Base-by-base conservation (phyloP, 1,140 invertebrate genomes). In the Heterodera schachtii region DNA sequence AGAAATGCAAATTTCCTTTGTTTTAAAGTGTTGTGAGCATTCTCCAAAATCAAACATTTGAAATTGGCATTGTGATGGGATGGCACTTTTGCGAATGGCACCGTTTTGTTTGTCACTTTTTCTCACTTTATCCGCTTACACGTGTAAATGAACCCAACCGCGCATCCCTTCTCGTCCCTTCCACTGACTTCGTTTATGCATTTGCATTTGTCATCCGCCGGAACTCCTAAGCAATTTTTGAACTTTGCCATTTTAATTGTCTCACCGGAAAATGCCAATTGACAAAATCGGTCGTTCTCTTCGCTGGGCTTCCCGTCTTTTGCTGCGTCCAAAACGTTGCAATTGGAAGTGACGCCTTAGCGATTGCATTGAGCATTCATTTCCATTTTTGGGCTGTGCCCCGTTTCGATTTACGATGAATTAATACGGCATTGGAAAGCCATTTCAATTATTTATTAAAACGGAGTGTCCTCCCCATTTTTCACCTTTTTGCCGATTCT, bases 91-190 rank as follows among this genome's bases (percentile, higher is more conserved):
- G 31, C 31, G 49, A 52, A 52, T 52, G 49, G 49, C 49, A 52
- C 11, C 6, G 49, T 11, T 52, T 52, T 52, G 49, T 8, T 52
- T 6, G 49, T 52, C 11, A 0, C 57, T 64, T 13, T n/a, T 64
- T 13, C 57, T 64, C 16, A 64, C 13, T 64, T 64, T 64, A 64
- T 19, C 19, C 75, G 31, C 47, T n/a, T 19, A 64, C 86, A 87
- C 8, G 85, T 89, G 79, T 88, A 87, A 46, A 87, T 69, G 76
- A 87, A 87, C 21, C 86, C 86, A 31, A 78, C 85, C 16, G 86
- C 86, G 78, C 86, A 87, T 7, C 87, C 87, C 57, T 87, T 76
- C 44, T 89, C 85, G 71, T 87, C 86, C 49, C 86, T 43, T 49
- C 82, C 87, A 11, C 49, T 64, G 11, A 64, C 57, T 19, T 64